A percentile compares a stretch with the other conserved stretches of the same genome.
Conservation (phyloP, 2,797 vertebrate species). For the Thunnus albacares region DNA sequence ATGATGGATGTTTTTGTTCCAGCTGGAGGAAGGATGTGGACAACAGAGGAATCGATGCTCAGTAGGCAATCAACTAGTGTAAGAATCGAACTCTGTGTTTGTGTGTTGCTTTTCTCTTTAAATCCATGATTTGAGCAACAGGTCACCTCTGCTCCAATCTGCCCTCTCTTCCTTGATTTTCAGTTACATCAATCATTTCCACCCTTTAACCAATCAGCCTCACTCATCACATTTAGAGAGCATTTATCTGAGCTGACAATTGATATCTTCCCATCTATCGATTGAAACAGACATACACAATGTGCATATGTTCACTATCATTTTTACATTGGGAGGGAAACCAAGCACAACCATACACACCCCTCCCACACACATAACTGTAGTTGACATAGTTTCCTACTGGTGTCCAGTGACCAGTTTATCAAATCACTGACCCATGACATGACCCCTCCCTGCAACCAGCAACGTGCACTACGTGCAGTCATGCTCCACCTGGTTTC, state of each 20-base stretch:
- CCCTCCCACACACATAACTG: not conserved
- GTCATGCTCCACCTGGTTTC: slow-evolving; percentile 68
- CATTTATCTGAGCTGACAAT: slow-evolving; percentile 27
- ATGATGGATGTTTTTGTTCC: slow-evolving; percentile 61
- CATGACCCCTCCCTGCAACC: slow-evolving; percentile 29
- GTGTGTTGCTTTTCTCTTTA: slow-evolving; percentile 24
- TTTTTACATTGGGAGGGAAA: slow-evolving; percentile 11
- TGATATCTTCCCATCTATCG: not conserved
- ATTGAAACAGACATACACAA: not conserved
- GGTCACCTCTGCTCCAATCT: not conserved
- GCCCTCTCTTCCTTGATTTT: not conserved
- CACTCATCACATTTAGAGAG: not conserved
- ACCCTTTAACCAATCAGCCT: slow-evolving; percentile 26
- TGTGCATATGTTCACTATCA: slow-evolving; percentile 8
- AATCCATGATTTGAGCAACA: slow-evolving; percentile 25
- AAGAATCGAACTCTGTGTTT: slow-evolving; percentile 45
- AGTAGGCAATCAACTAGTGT: slow-evolving; percentile 22
- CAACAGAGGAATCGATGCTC: slow-evolving; percentile 61
- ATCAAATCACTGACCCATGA: slow-evolving; percentile 44
- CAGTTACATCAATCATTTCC: slow-evolving; percentile 11
- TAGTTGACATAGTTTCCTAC: slow-evolving; percentile 26
- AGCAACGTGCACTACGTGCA: slow-evolving; percentile 15
- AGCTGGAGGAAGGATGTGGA: slow-evolving; percentile 58
- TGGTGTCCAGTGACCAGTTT: slow-evolving; percentile 22
- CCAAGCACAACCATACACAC: slow-evolving; percentile 11